Evolutionary conservation across 2,113 vertebrate genomes (phyloP), one percentile per base, ranked within the genome.

Genomic region (Ceratotherium simum): DNA sequence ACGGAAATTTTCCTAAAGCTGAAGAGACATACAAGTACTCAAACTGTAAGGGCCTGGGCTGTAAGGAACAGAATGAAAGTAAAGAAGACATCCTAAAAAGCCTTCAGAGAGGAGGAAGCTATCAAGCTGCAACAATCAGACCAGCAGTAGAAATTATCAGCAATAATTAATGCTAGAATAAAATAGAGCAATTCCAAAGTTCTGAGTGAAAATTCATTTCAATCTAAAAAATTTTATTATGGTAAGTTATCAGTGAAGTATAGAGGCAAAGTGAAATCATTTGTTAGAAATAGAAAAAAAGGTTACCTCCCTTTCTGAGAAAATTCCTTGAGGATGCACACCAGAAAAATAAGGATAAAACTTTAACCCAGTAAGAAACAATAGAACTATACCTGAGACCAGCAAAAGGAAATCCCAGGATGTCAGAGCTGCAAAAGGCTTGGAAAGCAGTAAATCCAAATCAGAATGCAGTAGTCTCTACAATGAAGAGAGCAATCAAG

Each of bases 261-360:
- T 1, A 56, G 27, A 91, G 23, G 64, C n/a, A 82, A 91, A 93
- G 82, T 23, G 56, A 78, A 56, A 83, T 72, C 25, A 42, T 31
- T 81, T 54, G 83, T 87, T 76, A 79, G 31, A 76, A 36, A 29
- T 1, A 80, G 48, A 75, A 80, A 85, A 65, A 20, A 39, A 56
- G 2, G 67, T 18, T 65, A 18, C 39, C 17, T 92, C 36, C 23
- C n/a, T 39, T 97, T 88, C 88, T 58, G 17, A 94, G 78, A 89
- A 79, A 92, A 56, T 64, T 46, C 65, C 31, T 92, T 67, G 10
- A 92, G 78, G 79, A 90, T n/a, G 17, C 18, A 85, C 23, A 85
- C 72, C 64, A 95, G 64, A 75, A 90, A 89, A 80, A 75, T 36
- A 79, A 58, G 33, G 9, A 65, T 90, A 56, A 90, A 70, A 80